A percentile compares a stretch with the other conserved stretches of the same genome.
These are phyloP conservation scores for Parazoanthus darwini DNA, from an alignment of 92 coral and sea anemone species.

Conservation along the genomic window DNA sequence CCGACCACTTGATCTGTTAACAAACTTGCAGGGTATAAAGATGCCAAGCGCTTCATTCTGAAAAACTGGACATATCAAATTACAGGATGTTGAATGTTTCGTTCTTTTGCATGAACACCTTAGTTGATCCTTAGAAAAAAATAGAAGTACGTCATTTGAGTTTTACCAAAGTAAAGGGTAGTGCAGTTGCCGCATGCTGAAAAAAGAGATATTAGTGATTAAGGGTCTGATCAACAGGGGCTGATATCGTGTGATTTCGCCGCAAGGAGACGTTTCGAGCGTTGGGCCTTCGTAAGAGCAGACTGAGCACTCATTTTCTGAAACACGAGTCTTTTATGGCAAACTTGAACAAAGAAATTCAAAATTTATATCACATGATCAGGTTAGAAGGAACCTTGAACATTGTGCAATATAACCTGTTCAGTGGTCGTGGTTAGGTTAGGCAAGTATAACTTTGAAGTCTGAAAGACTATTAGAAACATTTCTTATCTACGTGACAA, in stretches of 20 bases:
- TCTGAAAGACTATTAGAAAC: neutral
- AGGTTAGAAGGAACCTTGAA: neutral
- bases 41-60: neutral
- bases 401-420: neutral
- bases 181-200: neutral
- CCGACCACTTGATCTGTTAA: neutral
- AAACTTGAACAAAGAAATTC: too few relatives aligned
- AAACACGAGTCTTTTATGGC: neutral
- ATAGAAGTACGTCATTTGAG: neutral
- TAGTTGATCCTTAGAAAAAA: too few relatives aligned
- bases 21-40: neutral
- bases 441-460: neutral
- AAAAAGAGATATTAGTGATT: too few relatives aligned
- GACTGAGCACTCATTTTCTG: too few relatives aligned
- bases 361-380: neutral
- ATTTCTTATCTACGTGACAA: too few relatives aligned
- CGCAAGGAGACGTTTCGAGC: too few relatives aligned
- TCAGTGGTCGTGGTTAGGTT: neutral
- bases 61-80: neutral
- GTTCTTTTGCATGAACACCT: neutral
- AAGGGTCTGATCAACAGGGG: too few relatives aligned
- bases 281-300: too few relatives aligned
- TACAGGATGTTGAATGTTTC: neutral
- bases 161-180: neutral
- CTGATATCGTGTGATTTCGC: too few relatives aligned